Percentiles rank a stretch among this genome's conserved stretches.
These are phyloP conservation scores for Lepidocyrtinus sp. DNA, from an alignment of 2,888 invertebrate genomes.

Conservation along the genomic window DNA sequence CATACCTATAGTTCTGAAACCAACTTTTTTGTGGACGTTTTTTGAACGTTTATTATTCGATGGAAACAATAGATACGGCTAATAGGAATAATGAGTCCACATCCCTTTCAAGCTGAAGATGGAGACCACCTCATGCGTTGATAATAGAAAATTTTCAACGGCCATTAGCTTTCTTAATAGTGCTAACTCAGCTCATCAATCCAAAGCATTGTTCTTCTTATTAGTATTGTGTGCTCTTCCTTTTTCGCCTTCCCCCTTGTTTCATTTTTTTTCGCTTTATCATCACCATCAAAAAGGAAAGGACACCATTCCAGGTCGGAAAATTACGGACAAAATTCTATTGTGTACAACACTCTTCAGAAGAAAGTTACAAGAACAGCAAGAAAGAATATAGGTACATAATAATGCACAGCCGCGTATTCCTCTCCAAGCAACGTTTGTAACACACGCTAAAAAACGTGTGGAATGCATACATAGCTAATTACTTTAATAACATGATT, in stretches of 20 bases:
- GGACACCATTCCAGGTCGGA: constrained; percentile 5
- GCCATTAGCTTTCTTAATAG: constrained; percentile 44
- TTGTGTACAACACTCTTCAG: too few relatives aligned
- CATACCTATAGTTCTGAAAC: too few relatives aligned
- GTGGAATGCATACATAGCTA: constrained; percentile 34
- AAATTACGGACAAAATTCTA: not conserved
- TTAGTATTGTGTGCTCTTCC: constrained; percentile 18
- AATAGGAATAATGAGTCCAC: constrained; percentile 15
- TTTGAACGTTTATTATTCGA: not conserved
- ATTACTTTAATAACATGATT: constrained; percentile 51
- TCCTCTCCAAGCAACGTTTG: too few relatives aligned
- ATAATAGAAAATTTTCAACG: constrained; percentile 48
- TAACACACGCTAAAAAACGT: constrained; percentile 1
- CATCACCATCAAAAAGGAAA: constrained; percentile 32
- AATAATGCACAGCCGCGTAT: not conserved
- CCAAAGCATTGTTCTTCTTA: constrained; percentile 28
- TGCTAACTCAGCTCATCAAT: constrained; percentile 42
- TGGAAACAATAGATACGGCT: constrained; percentile 1
- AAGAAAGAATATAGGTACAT: too few relatives aligned
- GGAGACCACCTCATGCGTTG: constrained; percentile 34
- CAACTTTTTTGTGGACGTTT: not conserved
- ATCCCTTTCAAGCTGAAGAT: not conserved
- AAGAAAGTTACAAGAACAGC: too few relatives aligned
- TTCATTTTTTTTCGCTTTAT: constrained; percentile 34
- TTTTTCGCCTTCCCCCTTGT: not conserved